Base-by-base conservation (phyloP, 2,797 vertebrate species). In the Emydoidea blandingii region DNA sequence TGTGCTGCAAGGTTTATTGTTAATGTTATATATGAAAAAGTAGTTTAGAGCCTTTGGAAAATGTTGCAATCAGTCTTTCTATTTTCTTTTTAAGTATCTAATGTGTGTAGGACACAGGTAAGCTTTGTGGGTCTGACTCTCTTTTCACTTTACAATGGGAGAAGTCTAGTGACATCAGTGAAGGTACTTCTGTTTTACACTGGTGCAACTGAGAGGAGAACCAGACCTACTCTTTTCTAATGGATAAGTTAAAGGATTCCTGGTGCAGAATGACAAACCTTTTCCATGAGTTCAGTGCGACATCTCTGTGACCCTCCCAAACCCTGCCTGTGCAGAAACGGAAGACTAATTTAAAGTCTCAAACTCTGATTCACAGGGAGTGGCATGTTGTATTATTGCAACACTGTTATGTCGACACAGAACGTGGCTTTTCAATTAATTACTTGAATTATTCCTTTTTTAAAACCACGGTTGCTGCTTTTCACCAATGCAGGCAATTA, bases 1-100 rank as follows among this genome's bases (percentile, higher is more conserved):
- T 54, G 83, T 50, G 86, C 80, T 87, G 57, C 5, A 90, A 57
- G 8, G n/a, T 34, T 91, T 93, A 82, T 6, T 92, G 80, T 34
- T 87, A 88, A 88, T 53, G 8, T 2, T 37, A 10, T 9, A 44
- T 21, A 91, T 0, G 2, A 83, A 92, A 92, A 88, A n/a, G 14
- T 29, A 76, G 11, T 1, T 41, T 4, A 29, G 82, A 57, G 14
- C 27, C 50, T 86, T 41, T 44, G 87, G 88, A 87, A 95, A 91
- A 53, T 5, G 31, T 0, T 29, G 53, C 10, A 84, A 19, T 31
- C 5, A 23, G 12, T 1, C 65, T 72, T 72, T n/a, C 21, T 72
- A 37, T 5, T n/a, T 37, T 21, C 10, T 16, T 44, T 85, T 89
- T 41, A 9, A 50, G 57, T 21, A 87, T 7, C 25, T 86, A 79